Evolutionary conservation across 2,888 invertebrate genomes (phyloP).

Genomic region (Ichneumoninae sp.): DNA sequence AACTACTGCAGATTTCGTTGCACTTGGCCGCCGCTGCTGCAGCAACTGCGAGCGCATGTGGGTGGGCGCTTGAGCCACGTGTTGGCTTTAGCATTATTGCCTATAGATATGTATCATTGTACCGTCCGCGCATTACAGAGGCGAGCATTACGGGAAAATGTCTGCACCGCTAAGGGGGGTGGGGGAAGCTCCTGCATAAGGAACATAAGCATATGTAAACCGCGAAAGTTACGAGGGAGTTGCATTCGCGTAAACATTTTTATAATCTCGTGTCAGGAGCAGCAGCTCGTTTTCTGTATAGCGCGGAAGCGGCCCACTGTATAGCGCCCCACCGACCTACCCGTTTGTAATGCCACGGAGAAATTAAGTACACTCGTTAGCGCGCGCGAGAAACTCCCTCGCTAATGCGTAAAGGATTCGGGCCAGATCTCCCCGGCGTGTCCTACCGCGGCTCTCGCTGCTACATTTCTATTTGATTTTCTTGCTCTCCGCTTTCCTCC

Average conservation of each 20-base stretch:
- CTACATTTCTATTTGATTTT: slow-evolving; percentile 50
- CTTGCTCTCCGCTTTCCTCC: slow-evolving; percentile 4
- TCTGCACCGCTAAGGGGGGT: not conserved
- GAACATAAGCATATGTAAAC: slow-evolving; percentile 27
- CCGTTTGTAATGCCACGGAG: slow-evolving; percentile 62
- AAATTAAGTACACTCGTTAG: slow-evolving; percentile 81
- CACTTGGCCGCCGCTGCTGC: slow-evolving; percentile 19
- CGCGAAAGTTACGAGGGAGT: slow-evolving; percentile 71
- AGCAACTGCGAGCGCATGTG: slow-evolving; percentile 30
- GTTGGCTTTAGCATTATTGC: slow-evolving; percentile 24
- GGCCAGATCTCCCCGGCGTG: slow-evolving; percentile 46
- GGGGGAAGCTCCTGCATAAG: not conserved
- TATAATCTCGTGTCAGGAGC: slow-evolving; percentile 77
- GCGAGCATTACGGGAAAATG: slow-evolving; percentile 24
- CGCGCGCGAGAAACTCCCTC: slow-evolving; percentile 71
- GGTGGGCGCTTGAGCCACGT: slow-evolving; percentile 26
- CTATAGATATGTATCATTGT: slow-evolving; percentile 24
- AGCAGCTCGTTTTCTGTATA: slow-evolving; percentile 56
- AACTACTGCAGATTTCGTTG: slow-evolving; percentile 31
- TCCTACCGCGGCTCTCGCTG: slow-evolving; percentile 42
- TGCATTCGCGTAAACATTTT: slow-evolving; percentile 76
- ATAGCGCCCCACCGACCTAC: slow-evolving; percentile 32
- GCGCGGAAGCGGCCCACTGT: slow-evolving; percentile 11
- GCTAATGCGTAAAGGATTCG: slow-evolving; percentile 79
- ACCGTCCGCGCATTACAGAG: slow-evolving; percentile 23